Evolutionary conservation across 2,113 vertebrate genomes (phyloP), one percentile per base, ranked within the genome.

Genomic region (Myiozetetes cayanensis): DNA sequence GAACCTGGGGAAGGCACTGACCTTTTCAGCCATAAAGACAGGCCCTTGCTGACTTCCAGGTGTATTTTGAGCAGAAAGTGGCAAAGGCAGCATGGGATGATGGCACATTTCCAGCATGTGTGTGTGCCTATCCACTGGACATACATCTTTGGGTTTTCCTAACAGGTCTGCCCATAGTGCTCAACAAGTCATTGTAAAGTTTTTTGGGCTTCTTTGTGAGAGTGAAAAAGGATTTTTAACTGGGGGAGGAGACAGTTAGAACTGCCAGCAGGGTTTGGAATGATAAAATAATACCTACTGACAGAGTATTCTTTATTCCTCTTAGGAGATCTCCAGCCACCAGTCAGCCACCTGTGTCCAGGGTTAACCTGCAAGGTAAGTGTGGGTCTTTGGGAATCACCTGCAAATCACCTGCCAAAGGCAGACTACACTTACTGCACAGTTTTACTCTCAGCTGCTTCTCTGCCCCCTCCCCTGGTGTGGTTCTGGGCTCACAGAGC

Each of bases 351-450:
- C 95, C 98, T 31, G 91, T 98, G 77, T 98, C 98, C 96, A 99
- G 98, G 98, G 98, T 98, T 77, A 99, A 98, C 94, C 97, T 98
- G 80, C 99, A 99, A 98, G 99, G 99, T 99, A 98, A 30, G 98
- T 92, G 17, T 39, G 23, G 50, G 66, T 3, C 43, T 46, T 47
- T 31, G 62, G 27, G 76, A 18, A 25, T 22, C 6, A 21, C 76
- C 85, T 73, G 25, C 24, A 33, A 62, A 55, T 52, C 50, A 52
- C 50, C 25, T 52, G 68, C 66, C 72, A 55, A 23, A 28, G 2
- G 14, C 33, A 71, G 46, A 22, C 1, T 4, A 2, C 22, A 13
- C 43, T 82, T 21, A 16, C 5, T 47, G 80, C 77, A 39, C 68
- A 18, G 1, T 16, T 67, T 56, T 47, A 30, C 56, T 28, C 17